A percentile compares a stretch with the other conserved stretches of the same genome.
These are phyloP conservation scores for Microtus richardsoni DNA, from an alignment of 2,113 vertebrate species.

Conservation along the genomic window DNA sequence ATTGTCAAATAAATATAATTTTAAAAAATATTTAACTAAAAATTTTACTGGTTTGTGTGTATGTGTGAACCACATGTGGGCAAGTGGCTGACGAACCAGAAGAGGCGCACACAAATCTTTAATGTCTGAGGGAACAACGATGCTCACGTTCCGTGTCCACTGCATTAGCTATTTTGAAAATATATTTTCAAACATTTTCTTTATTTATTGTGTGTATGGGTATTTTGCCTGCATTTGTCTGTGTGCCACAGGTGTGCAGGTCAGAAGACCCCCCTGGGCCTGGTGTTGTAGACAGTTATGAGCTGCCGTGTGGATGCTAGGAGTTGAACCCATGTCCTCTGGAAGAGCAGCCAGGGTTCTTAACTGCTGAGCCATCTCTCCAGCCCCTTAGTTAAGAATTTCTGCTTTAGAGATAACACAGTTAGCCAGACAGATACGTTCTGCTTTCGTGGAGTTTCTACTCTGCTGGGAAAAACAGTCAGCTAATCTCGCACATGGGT, in stretches of 20 bases:
- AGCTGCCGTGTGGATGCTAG: neutral
- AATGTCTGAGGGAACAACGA: neutral
- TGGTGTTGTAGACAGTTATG: neutral
- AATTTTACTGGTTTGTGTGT: neutral
- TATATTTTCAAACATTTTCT: neutral
- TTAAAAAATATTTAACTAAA: neutral
- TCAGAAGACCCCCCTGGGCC: neutral
- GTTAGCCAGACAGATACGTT: neutral
- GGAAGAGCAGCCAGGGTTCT: neutral
- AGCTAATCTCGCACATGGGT: neutral
- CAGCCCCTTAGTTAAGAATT: neutral
- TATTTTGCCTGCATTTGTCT: neutral
- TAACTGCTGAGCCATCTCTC: neutral
- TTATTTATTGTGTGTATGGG: neutral
- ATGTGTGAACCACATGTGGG: neutral
- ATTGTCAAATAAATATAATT: neutral
- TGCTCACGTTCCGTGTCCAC: too few relatives aligned
- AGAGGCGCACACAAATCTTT: neutral
- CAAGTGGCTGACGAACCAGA: neutral
- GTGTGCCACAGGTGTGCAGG: neutral
- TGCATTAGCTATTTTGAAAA: neutral
- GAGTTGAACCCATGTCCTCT: neutral
- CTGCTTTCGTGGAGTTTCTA: neutral
- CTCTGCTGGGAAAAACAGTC: neutral
- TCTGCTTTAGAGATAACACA: neutral